Evolutionary conservation across 2,797 vertebrate species (phyloP), one percentile per base, ranked within the genome.

Genomic region (Moxostoma hubbsi): DNA sequence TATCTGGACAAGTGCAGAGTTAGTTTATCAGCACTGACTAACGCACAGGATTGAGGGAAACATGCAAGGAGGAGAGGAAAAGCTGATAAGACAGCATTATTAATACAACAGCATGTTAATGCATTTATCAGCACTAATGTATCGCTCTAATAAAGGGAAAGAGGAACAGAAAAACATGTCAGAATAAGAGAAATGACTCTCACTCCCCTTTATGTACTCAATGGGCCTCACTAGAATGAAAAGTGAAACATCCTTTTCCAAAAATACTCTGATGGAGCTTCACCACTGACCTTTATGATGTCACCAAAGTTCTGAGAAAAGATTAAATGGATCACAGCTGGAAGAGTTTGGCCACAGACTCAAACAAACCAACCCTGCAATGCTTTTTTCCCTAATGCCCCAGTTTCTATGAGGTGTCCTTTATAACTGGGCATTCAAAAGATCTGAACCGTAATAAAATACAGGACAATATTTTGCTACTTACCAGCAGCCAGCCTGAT

Each of bases 321-420:
- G 46, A 67, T 73, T 63, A 81, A 69, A 81, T 73, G 73, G 46
- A 75, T 69, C 16, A 58, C 79, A 75, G 75, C 62, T 73, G 81
- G 16, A 16, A 15, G 18, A 68, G 79, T 81, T 69, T 59, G 7
- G 53, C 47, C 13, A 4, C 2, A 6, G 49, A 16, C 54, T 43
- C 7, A 63, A 54, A 57, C 4, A 54, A 24, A 68, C 15, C 36
- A 53, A 47, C n/a, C 50, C 47, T 45, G 57, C 45, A 65, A 47
- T 55, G 36, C n/a, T 53, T 9, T 50, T 65, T 65, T 55, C n/a
- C 6, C 9, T 36, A 15, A 74, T 15, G 53, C 12, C 13, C 53
- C 53, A 54, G 13, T 62, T 62, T 63, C 6, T 5, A 58, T 55
- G 61, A 54, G 13, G 7, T 46, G 18, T 46, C 15, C 24, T 57